These are phyloP conservation scores for Drosophila sucinea DNA, from an alignment of 1,140 invertebrate species.

Conservation along the genomic window DNA sequence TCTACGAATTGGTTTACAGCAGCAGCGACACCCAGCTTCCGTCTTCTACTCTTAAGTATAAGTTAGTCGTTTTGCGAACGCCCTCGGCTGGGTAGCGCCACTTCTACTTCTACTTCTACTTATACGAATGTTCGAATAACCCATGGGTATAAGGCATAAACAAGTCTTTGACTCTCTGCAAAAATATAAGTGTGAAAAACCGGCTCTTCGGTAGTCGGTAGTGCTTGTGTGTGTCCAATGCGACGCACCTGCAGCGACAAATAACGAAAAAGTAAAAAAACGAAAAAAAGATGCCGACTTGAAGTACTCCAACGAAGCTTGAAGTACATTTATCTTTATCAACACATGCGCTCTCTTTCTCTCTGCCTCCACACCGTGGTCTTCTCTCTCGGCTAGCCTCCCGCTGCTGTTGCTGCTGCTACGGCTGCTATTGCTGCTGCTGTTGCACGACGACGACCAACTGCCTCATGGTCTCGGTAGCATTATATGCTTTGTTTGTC, in stretches of 20 bases:
- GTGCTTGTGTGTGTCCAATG: background rate
- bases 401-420: slow-evolving; percentile 13
- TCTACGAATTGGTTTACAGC: background rate
- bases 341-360: slow-evolving; percentile 32
- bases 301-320: slow-evolving; percentile 12
- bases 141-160: background rate
- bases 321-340: slow-evolving; percentile 18
- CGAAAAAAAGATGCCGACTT: slow-evolving; percentile 16
- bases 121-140: background rate
- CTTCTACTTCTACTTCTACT: background rate
- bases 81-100: background rate
- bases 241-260: slow-evolving; percentile 16
- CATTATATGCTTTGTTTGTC: slow-evolving; percentile 26
- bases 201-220: background rate
- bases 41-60: background rate
- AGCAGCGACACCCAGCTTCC: background rate
- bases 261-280: background rate
- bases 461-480: slow-evolving; percentile 33
- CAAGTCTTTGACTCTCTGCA: background rate
- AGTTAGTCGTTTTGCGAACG: background rate
- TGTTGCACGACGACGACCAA: slow-evolving; percentile 25
- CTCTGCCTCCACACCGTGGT: background rate
- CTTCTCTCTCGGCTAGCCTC: slow-evolving; percentile 14
- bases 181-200: slow-evolving; percentile 8
- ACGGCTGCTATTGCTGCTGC: background rate